These are phyloP conservation scores for Parnassius apollo DNA, from an alignment of 2,888 invertebrate genomes.

Conservation along the genomic window DNA sequence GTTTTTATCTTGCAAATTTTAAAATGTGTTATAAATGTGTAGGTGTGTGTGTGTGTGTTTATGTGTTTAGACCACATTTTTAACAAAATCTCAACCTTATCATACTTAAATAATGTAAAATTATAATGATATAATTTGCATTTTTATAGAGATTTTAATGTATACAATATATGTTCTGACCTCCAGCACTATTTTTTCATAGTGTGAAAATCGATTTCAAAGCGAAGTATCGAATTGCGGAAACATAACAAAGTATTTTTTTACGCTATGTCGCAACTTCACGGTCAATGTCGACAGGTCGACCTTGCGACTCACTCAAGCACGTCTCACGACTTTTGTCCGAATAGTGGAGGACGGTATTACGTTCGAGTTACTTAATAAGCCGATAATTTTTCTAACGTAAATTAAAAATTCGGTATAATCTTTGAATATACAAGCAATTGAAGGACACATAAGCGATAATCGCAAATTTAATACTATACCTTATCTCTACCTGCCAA, in stretches of 20 bases:
- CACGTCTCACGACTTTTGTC: slow-evolving; percentile 59
- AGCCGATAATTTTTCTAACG: slow-evolving; percentile 61
- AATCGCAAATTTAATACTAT: too few species aligned
- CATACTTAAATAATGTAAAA: too few species aligned
- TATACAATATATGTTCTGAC: background rate
- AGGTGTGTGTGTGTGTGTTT: too few species aligned
- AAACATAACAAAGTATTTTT: slow-evolving; percentile 68
- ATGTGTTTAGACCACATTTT: too few species aligned
- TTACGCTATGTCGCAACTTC: slow-evolving; percentile 63
- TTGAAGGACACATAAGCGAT: too few species aligned
- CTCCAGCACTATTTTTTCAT: slow-evolving; percentile 18
- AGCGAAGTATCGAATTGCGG: slow-evolving; percentile 63
- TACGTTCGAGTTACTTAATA: slow-evolving; percentile 58
- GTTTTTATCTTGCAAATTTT: slow-evolving; percentile 2
- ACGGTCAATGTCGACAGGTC: slow-evolving; percentile 77
- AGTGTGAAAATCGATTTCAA: slow-evolving; percentile 27
- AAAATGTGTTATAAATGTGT: background rate
- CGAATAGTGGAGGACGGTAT: slow-evolving; percentile 47
- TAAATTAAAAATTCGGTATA: background rate
- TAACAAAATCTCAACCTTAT: too few species aligned
- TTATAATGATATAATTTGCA: too few species aligned
- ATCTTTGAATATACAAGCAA: too few species aligned
- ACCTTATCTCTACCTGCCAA: too few species aligned
- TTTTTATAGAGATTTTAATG: too few species aligned
- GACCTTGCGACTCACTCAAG: slow-evolving; percentile 69